Conservation (phyloP, 2,113 vertebrate species). For the Todiramphus chloris region DNA sequence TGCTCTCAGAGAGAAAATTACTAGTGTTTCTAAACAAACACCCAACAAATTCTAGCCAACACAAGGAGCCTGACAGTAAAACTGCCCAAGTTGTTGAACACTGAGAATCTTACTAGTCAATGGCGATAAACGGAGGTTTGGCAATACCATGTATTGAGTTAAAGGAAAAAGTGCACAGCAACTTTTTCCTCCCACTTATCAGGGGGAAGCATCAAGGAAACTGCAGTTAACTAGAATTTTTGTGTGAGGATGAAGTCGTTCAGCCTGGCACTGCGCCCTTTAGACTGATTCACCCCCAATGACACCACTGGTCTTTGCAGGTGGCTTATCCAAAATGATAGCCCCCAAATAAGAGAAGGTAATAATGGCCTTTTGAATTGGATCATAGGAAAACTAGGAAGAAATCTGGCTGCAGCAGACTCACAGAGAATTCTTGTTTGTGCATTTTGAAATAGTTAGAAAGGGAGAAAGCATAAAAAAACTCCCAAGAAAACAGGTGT, state of each 20-base stretch:
- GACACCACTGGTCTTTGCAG: background rate
- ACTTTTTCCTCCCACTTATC: background rate
- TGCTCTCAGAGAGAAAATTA: background rate
- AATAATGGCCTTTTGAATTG: background rate
- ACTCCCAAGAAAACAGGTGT: background rate
- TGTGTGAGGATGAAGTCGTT: background rate
- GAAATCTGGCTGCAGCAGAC: background rate
- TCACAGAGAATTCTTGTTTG: background rate
- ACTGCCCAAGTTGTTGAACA: background rate
- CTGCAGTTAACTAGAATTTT: background rate
- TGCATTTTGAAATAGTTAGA: background rate
- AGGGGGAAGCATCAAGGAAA: background rate
- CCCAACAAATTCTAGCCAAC: background rate
- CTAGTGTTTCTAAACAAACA: background rate
- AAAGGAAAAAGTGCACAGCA: background rate
- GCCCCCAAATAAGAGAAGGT: background rate
- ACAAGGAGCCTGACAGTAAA: background rate
- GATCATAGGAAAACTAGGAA: background rate
- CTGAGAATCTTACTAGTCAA: background rate
- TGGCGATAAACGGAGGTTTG: background rate
- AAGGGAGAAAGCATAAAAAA: background rate
- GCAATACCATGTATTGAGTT: background rate
- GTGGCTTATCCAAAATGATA: background rate
- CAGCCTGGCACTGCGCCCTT: background rate
- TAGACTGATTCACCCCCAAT: rapidly evolving